Base-by-base conservation (phyloP, 2,113 vertebrate species). In the Climacteris rufus region DNA sequence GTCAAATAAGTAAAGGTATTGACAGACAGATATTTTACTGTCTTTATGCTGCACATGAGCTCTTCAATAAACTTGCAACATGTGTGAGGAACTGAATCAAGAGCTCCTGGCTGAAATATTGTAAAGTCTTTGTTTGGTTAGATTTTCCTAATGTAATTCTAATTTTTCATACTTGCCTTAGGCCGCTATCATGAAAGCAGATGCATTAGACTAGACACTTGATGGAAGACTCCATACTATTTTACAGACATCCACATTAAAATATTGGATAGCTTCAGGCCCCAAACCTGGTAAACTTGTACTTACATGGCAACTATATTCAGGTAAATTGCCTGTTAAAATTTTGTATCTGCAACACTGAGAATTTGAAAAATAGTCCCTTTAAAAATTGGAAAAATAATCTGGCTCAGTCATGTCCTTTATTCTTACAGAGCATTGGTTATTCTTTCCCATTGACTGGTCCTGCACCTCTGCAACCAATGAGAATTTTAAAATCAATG, bases 1-100 rank as follows among this genome's bases (percentile, higher is more conserved):
- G 93, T 96, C 88, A 96, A 89, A 91, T 89, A 96, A 78, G 65
- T 37, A 70, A 93, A 89, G 42, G 35, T 90, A 96, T 91, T 93
- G 85, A 94, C 86, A 94, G 77, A 42, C 84, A 50, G 69, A 81
- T 84, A 88, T 65, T 95, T 94, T 90, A 84, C 37, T 89, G 40
- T n/a, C 63, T 93, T 89, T 90, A 59, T 68, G 80, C 45, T 86
- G 30, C 61, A 89, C 90, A 50, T 71, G 85, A 95, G n/a, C 61
- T 71, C 88, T 92, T 65, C 54, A 93, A 87, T 90, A 92, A 92
- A 87, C 1, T 37, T 71, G 74, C 49, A 89, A 71, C 54, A 15
- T 23, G 49, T 88, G 44, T 70, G 49, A 95, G 39, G 24, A 86
- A 54, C 45, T 42, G 82, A 93, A 93, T 80, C 54, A 65, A 40